A percentile compares a stretch with the other conserved stretches of the same genome.
Evolutionary conservation across 2,888 invertebrate genomes (phyloP).

Genomic region (Lasioglossum figueresi): DNA sequence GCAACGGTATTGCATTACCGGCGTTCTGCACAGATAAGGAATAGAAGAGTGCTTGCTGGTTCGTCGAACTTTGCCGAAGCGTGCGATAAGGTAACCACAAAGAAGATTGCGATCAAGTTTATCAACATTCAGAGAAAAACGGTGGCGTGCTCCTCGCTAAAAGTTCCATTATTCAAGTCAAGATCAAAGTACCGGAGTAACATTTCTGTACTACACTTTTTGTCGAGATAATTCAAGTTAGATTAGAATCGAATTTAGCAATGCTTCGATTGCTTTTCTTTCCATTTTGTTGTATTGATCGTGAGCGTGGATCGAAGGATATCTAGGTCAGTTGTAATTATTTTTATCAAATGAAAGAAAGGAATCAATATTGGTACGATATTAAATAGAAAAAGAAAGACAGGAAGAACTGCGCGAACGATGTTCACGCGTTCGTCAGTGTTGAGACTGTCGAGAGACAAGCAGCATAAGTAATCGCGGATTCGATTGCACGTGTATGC

Average conservation of each 20-base stretch:
- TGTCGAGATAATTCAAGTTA: background rate
- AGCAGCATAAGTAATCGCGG: background rate
- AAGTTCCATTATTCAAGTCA: background rate
- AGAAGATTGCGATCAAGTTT: conserved; percentile 1
- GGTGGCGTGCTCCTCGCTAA: background rate
- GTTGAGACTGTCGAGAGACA: background rate
- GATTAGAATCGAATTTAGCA: background rate
- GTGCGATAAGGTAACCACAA: conserved; percentile 5
- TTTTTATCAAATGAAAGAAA: background rate
- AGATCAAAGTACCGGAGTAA: background rate
- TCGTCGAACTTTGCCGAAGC: conserved; percentile 31
- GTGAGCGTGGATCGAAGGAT: background rate
- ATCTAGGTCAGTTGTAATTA: background rate
- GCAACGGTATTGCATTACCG: conserved; percentile 2
- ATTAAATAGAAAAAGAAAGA: too few species aligned
- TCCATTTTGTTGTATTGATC: background rate
- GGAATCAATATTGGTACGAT: background rate
- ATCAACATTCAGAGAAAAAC: background rate
- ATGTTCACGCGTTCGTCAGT: background rate
- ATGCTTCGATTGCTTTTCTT: background rate
- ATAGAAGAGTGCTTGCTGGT: conserved; percentile 5
- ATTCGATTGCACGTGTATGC: background rate
- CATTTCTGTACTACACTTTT: background rate
- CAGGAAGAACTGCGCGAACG: background rate
- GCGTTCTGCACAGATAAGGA: conserved; percentile 3